These are phyloP conservation scores for Sebastes variabilis DNA, from an alignment of 2,797 vertebrate genomes.

Conservation along the genomic window DNA sequence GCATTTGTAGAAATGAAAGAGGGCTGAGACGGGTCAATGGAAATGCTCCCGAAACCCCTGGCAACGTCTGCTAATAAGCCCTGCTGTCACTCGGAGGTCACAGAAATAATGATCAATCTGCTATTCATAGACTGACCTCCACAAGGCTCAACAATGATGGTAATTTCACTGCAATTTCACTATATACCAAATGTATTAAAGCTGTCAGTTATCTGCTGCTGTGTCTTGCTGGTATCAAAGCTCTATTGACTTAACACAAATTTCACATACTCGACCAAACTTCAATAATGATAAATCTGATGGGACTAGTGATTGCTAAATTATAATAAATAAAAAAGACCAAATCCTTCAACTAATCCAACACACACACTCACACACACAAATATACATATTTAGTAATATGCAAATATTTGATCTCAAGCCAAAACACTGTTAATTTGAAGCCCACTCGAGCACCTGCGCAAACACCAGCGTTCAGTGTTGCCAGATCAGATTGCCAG, in stretches of 20 bases:
- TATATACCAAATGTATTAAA: not conserved
- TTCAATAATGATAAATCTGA: not conserved
- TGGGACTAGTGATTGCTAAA: not conserved
- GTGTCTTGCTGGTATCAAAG: not conserved
- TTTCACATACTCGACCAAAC: not conserved
- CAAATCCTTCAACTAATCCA: not conserved
- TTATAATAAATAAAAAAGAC: not conserved
- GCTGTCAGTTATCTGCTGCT: slow-evolving; percentile 17
- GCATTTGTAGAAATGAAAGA: slow-evolving; percentile 12
- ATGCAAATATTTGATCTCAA: not conserved
- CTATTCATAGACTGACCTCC: slow-evolving; percentile 47
- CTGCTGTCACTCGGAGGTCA: slow-evolving; percentile 39
- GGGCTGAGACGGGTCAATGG: slow-evolving; percentile 15
- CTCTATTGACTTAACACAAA: not conserved
- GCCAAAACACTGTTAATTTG: not conserved
- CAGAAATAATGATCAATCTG: slow-evolving; percentile 57
- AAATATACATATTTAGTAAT: not conserved
- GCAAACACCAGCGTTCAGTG: too few relatives aligned
- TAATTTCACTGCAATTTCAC: slow-evolving; percentile 31
- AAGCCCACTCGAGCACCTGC: not conserved
- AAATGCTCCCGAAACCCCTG: slow-evolving; percentile 26
- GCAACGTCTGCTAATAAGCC: slow-evolving; percentile 41
- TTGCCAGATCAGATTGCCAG: too few relatives aligned
- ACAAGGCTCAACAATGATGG: slow-evolving; percentile 8
- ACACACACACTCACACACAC: not conserved